Conservation (phyloP, 2,113 vertebrate species). For the Orycteropus afer region DNA sequence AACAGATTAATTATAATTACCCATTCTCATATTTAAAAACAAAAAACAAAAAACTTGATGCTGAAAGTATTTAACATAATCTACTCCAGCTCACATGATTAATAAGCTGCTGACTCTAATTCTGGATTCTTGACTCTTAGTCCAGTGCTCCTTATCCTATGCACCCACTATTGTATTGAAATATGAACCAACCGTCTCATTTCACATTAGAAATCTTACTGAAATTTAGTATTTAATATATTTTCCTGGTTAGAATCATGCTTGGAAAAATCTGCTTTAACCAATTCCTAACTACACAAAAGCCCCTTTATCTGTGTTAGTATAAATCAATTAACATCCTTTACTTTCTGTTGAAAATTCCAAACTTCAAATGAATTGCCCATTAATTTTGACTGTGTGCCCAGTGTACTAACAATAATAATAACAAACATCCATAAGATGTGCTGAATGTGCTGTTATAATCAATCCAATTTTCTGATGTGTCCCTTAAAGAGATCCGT, state of each 20-base stretch:
- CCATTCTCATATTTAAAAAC: neutral
- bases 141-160: neutral
- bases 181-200: conserved; percentile 1
- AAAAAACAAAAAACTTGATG: neutral
- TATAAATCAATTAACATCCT: conserved; percentile 63
- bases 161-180: neutral
- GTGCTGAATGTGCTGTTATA: neutral
- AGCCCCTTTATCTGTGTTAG: conserved; percentile 1
- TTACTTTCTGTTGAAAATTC: conserved; percentile 47
- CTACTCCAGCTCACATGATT: neutral
- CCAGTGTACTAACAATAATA: conserved; percentile 35
- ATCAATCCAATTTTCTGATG: neutral
- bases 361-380: conserved; percentile 44
- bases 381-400: conserved; percentile 38
- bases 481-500: neutral
- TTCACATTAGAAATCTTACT: conserved; percentile 34
- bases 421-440: conserved; percentile 22
- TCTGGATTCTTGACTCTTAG: neutral
- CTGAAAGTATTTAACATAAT: neutral
- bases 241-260: conserved; percentile 42
- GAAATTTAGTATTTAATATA: conserved; percentile 14
- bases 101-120: neutral
- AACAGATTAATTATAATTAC: conserved; percentile 14
- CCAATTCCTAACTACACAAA: conserved; percentile 14
- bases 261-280: conserved; percentile 58